Evolutionary conservation across 2,113 vertebrate genomes (phyloP).

Genomic region (Oenanthe melanoleuca): DNA sequence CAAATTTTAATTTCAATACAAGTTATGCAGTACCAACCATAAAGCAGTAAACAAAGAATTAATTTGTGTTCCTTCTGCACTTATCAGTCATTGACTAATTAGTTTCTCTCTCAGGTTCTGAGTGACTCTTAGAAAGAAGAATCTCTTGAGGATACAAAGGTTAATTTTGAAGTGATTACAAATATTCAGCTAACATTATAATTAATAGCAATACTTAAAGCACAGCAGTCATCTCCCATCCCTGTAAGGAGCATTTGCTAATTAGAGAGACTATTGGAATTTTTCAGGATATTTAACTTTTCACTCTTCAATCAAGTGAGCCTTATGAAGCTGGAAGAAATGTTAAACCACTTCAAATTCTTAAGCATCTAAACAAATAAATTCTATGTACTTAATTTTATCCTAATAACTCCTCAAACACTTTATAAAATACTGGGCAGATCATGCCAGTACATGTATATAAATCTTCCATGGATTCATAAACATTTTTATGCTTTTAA

Average conservation of each 20-base stretch:
- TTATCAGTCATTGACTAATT: conserved; percentile 86
- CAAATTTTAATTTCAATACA: conserved; percentile 82
- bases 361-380: conserved; percentile 31
- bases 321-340: background rate
- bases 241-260: conserved; percentile 55
- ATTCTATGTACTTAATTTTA: background rate
- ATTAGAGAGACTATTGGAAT: conserved; percentile 43
- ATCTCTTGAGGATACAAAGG: conserved; percentile 77
- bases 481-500: background rate
- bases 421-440: background rate
- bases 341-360: background rate
- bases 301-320: background rate
- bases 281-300: conserved; percentile 37
- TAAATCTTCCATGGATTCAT: background rate
- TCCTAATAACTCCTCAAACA: background rate
- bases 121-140: conserved; percentile 76
- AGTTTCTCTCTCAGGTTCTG: conserved; percentile 77
- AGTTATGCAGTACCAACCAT: conserved; percentile 74
- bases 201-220: conserved; percentile 73
- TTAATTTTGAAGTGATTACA: conserved; percentile 78
- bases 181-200: conserved; percentile 73
- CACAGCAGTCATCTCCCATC: conserved; percentile 40
- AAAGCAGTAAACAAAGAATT: conserved; percentile 83
- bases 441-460: background rate
- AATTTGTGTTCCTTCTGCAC: conserved; percentile 80